Percentiles rank a stretch among this genome's conserved stretches.
Evolutionary conservation across 2,888 invertebrate genomes (phyloP).

Genomic region (Megalurothrips usitatus): DNA sequence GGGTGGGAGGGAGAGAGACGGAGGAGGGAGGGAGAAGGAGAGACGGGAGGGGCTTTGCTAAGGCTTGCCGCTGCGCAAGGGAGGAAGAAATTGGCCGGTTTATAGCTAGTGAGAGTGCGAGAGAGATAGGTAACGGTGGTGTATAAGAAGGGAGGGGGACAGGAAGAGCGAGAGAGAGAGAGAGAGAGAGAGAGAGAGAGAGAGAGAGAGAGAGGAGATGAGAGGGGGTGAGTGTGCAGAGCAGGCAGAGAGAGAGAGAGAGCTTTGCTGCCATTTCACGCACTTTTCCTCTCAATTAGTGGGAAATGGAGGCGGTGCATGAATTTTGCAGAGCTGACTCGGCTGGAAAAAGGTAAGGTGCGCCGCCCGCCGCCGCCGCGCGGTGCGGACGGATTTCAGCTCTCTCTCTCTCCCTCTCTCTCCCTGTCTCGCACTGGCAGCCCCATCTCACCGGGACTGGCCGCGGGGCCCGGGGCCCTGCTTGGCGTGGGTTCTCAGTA

Average conservation of each 20-base stretch:
- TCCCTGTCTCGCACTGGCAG: background rate
- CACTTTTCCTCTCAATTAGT: conserved; percentile 19
- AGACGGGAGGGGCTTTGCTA: no score
- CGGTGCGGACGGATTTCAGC: background rate
- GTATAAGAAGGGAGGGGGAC: background rate
- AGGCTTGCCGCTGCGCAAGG: no score
- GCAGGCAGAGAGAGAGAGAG: background rate
- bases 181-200: no score
- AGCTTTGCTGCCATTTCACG: conserved; percentile 11
- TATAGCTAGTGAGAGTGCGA: background rate
- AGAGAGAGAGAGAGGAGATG: background rate
- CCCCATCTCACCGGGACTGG: no score
- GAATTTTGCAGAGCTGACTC: conserved; percentile 15
- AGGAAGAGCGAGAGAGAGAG: background rate
- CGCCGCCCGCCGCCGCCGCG: background rate
- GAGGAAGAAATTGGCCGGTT: background rate
- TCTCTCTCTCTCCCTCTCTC: background rate
- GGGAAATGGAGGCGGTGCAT: conserved; percentile 19
- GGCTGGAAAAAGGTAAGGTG: background rate
- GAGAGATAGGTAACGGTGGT: background rate
- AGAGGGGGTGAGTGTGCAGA: background rate
- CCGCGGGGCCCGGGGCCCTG: background rate
- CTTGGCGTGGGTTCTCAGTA: no score
- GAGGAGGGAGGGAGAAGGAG: background rate
- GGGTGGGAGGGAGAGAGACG: background rate